These are phyloP conservation scores for Dermatemys mawii DNA, from an alignment of 2,113 vertebrate genomes.

Conservation along the genomic window DNA sequence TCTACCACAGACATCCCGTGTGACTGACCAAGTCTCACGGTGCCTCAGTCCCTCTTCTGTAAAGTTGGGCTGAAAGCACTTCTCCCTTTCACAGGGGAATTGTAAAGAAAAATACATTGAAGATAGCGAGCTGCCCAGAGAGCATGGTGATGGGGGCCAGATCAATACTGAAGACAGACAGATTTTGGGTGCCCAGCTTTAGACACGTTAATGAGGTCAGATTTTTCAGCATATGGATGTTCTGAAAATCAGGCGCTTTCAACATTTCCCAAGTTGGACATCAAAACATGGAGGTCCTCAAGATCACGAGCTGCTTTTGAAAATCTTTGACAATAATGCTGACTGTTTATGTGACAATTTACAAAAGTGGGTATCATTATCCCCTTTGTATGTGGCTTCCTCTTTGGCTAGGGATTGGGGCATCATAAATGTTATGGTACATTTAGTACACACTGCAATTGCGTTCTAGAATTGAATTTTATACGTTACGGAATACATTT, in stretches of 20 bases:
- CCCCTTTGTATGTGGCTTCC: neutral
- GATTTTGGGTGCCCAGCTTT: neutral
- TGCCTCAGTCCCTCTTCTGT: neutral
- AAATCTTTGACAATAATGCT: neutral
- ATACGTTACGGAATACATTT: neutral
- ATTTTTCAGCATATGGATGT: neutral
- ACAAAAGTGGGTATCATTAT: neutral
- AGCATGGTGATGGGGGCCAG: neutral
- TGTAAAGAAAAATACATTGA: neutral
- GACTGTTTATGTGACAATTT: neutral
- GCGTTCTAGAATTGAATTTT: neutral
- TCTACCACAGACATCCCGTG: neutral
- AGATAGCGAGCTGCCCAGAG: neutral
- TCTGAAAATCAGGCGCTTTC: neutral
- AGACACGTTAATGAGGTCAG: neutral
- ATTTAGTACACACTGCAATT: neutral
- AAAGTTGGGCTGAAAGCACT: neutral
- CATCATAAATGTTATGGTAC: neutral
- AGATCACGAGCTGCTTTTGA: neutral
- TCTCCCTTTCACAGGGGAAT: neutral
- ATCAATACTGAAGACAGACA: neutral
- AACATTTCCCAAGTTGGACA: neutral
- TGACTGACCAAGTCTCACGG: neutral
- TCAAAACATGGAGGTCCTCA: neutral
- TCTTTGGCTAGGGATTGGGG: neutral